Percentiles rank a stretch among this genome's conserved stretches.
Conservation (phyloP, 2,888 invertebrate genomes). For the Tanytarsus gracilentus region DNA sequence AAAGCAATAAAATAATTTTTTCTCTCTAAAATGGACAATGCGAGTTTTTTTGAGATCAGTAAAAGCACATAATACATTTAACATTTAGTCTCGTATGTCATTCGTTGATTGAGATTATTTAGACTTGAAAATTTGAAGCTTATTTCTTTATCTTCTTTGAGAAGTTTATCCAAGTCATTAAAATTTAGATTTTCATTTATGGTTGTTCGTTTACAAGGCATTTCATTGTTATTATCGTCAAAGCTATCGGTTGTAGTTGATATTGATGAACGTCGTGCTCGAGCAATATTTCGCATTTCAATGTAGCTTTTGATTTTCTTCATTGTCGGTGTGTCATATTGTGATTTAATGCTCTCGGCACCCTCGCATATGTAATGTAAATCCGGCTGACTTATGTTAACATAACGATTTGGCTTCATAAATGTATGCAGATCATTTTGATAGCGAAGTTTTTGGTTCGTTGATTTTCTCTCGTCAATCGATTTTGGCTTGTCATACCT, state of each 20-base stretch:
- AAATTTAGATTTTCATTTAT: constrained; percentile 41
- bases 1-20: too few relatives aligned
- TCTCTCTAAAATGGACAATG: too few relatives aligned
- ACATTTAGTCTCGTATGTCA: constrained; percentile 30
- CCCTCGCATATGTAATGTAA: not conserved
- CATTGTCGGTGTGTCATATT: constrained; percentile 22
- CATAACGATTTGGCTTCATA: constrained; percentile 35
- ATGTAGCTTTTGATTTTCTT: constrained; percentile 17
- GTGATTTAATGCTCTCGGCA: constrained; percentile 7
- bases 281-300: constrained; percentile 16
- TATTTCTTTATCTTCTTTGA: constrained; percentile 39
- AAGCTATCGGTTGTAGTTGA: constrained; percentile 18
- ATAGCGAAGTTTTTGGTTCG: constrained; percentile 39
- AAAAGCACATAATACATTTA: not conserved
- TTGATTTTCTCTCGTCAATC: constrained; percentile 36
- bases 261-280: not conserved
- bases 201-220: constrained; percentile 38
- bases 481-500: constrained; percentile 41
- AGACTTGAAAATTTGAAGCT: constrained; percentile 43
- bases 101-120: constrained; percentile 40
- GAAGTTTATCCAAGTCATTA: constrained; percentile 39
- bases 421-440: constrained; percentile 42
- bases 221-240: constrained; percentile 36
- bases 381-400: constrained; percentile 24
- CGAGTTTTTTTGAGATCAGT: not conserved